These are phyloP conservation scores for Charina bottae DNA, from an alignment of 2,113 vertebrate species.

Conservation along the genomic window DNA sequence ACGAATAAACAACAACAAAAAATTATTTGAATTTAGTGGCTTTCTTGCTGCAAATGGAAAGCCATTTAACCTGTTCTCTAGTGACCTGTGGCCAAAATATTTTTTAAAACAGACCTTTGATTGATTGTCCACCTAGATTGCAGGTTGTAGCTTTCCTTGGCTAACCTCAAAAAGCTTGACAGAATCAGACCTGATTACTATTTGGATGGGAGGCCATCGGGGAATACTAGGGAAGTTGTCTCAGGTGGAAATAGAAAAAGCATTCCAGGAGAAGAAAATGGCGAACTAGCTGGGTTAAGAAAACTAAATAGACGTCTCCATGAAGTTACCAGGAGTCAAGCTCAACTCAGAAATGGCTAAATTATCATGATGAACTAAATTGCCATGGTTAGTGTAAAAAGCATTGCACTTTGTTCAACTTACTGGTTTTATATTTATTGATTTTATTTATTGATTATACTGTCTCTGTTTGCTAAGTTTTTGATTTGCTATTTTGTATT, in stretches of 20 bases:
- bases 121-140: background rate
- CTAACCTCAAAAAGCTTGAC: background rate
- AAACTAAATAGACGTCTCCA: background rate
- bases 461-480: background rate
- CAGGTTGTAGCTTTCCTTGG: background rate
- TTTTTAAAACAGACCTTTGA: background rate
- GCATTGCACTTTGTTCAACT: background rate
- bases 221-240: background rate
- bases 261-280: background rate
- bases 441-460: background rate
- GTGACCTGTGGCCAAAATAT: background rate
- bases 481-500: background rate
- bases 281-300: background rate
- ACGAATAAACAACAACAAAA: too few relatives aligned
- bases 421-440: too few relatives aligned
- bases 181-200: background rate
- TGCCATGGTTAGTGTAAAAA: background rate
- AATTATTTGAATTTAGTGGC: background rate
- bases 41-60: background rate
- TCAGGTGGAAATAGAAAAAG: background rate
- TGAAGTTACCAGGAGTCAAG: background rate
- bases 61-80: background rate
- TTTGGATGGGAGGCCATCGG: background rate
- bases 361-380: background rate
- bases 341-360: background rate